These are phyloP conservation scores for Archips crataeganus DNA, from an alignment of 2,888 invertebrate genomes.

Conservation along the genomic window DNA sequence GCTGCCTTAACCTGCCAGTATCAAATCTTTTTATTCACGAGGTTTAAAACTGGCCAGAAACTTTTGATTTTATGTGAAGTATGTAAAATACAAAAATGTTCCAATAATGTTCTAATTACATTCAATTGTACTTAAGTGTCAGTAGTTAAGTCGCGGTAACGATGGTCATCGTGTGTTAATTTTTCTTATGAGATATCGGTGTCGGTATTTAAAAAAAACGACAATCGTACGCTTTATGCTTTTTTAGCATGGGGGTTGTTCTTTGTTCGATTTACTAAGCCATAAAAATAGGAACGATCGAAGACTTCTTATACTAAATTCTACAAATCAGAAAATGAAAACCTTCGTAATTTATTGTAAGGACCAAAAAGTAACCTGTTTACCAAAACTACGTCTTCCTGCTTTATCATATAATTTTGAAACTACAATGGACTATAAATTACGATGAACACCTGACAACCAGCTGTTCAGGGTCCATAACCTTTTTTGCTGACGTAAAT, in stretches of 20 bases:
- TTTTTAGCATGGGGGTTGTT: background rate
- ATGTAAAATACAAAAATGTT: too few species aligned
- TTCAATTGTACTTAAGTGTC: too few species aligned
- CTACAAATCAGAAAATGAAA: background rate
- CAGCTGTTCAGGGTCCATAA: slow-evolving; percentile 28
- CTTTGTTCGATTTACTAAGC: background rate
- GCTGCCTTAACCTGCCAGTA: background rate
- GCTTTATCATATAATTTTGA: background rate
- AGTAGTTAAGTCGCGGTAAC: too few species aligned
- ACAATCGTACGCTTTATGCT: too few species aligned
- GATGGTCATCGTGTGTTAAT: too few species aligned
- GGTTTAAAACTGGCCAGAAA: too few species aligned
- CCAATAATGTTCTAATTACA: too few species aligned
- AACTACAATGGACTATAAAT: slow-evolving; percentile 28
- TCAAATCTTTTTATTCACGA: background rate
- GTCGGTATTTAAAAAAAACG: too few species aligned
- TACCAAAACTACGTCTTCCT: background rate
- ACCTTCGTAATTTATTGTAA: background rate
- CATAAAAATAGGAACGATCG: background rate
- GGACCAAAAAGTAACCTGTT: background rate
- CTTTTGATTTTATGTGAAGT: too few species aligned
- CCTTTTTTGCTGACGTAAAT: slow-evolving; percentile 28
- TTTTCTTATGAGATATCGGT: too few species aligned
- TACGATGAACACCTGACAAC: slow-evolving; percentile 14
- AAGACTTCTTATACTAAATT: background rate